Evolutionary conservation across 35 echinoderm and acorn worm species (phyloP).

Genomic region (Patiria miniata): DNA sequence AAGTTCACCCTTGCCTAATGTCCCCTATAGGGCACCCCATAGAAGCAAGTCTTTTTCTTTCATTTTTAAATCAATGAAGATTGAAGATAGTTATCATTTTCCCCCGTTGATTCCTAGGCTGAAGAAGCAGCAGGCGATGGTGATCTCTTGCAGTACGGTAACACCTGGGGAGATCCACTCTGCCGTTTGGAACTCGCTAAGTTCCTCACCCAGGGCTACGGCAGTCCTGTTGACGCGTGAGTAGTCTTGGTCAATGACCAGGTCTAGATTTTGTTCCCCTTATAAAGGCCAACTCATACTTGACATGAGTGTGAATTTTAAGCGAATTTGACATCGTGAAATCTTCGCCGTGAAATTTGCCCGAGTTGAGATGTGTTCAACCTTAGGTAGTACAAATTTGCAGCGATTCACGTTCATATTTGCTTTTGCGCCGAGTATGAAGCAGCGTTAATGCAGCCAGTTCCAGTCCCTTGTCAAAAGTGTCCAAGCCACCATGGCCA

Average conservation of each 20-base stretch:
- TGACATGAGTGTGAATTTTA: not conserved
- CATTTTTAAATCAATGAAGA: too few species aligned
- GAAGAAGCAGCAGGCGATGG: constrained; percentile 55
- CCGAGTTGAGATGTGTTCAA: too few species aligned
- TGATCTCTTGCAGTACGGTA: constrained; percentile 76
- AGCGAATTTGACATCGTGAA: too few species aligned
- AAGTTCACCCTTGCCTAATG: too few species aligned
- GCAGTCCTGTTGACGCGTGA: constrained; percentile 64
- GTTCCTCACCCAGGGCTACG: constrained; percentile 67
- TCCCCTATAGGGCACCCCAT: too few species aligned
- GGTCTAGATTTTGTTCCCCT: not conserved
- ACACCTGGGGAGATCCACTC: constrained; percentile 55
- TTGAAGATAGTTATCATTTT: not conserved
- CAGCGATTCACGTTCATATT: not conserved
- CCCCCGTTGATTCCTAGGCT: constrained; percentile 32
- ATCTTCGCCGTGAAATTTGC: too few species aligned
- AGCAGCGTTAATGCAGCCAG: too few species aligned
- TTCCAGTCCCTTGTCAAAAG: too few species aligned
- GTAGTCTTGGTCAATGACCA: too few species aligned
- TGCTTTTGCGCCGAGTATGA: too few species aligned
- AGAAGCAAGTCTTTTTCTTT: too few species aligned
- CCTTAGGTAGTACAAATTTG: not conserved
- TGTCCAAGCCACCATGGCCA: too few species aligned
- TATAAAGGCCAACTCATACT: not conserved
- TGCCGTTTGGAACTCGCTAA: constrained; percentile 72